Percentiles rank a stretch among this genome's conserved stretches.
Evolutionary conservation across 2,113 vertebrate species (phyloP).

Genomic region (Leucosticte australis): DNA sequence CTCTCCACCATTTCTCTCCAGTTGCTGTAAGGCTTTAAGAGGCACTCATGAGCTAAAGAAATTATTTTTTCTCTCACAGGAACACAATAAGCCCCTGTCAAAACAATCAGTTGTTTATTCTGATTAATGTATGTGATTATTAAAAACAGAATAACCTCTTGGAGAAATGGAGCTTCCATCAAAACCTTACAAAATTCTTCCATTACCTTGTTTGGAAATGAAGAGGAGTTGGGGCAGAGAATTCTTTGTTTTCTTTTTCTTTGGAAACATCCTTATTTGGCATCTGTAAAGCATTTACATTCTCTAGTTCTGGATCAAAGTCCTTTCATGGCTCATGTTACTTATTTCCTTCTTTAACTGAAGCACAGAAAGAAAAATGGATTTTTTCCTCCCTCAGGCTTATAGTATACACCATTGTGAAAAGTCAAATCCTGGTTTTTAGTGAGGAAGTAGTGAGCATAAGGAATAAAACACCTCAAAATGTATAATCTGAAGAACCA

Average conservation of each 20-base stretch:
- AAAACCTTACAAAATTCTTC: constrained; percentile 4
- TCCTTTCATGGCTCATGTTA: constrained; percentile 62
- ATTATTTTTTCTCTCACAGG: background rate
- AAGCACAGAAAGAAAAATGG: constrained; percentile 28
- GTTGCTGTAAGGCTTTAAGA: background rate
- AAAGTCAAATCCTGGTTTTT: background rate
- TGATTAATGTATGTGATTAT: background rate
- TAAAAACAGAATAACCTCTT: constrained; percentile 14
- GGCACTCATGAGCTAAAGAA: background rate
- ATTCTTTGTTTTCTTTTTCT: constrained; percentile 49
- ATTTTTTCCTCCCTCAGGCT: constrained; percentile 11
- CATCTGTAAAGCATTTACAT: constrained; percentile 72
- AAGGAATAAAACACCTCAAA: background rate
- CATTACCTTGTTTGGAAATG: constrained; percentile 47
- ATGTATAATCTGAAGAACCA: background rate
- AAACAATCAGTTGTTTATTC: background rate
- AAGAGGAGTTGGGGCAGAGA: constrained; percentile 8
- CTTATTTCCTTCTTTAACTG: constrained; percentile 62
- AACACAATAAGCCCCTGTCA: background rate
- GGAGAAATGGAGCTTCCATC: background rate
- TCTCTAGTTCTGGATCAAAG: constrained; percentile 64
- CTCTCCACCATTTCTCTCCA: background rate
- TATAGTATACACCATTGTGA: background rate
- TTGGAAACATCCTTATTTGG: constrained; percentile 64
- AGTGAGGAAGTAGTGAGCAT: background rate